A percentile compares a stretch with the other conserved stretches of the same genome.
These are phyloP conservation scores for Hozukius guyotensis DNA, from an alignment of 2,797 vertebrate genomes.

Conservation along the genomic window DNA sequence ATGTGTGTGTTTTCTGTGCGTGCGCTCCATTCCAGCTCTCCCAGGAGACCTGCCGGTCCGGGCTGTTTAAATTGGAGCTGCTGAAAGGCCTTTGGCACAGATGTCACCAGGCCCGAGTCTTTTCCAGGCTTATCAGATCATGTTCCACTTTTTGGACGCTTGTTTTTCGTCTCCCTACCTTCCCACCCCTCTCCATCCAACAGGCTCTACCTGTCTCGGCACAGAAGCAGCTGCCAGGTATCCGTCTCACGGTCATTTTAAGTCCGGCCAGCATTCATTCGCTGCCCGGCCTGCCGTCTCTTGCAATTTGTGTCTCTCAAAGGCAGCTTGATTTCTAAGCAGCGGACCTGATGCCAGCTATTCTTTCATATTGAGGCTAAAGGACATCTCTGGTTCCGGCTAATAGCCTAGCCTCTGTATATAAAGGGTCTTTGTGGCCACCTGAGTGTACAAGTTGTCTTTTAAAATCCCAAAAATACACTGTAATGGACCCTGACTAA, in stretches of 20 bases:
- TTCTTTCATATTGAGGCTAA: conserved; percentile 66
- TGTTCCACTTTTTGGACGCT: conserved; percentile 85
- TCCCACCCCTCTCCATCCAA: conserved; percentile 37
- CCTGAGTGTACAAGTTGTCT: conserved; percentile 55
- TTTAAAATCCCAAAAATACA: conserved; percentile 48
- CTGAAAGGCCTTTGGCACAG: conserved; percentile 85
- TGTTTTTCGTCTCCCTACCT: conserved; percentile 45
- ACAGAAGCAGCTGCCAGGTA: conserved; percentile 77
- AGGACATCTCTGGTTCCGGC: conserved; percentile 63
- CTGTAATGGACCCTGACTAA: conserved; percentile 46
- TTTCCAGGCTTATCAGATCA: conserved; percentile 88
- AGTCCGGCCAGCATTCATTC: conserved; percentile 77
- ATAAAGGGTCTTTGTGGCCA: conserved; percentile 76
- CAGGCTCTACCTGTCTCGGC: conserved; percentile 68
- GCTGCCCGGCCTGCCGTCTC: conserved; percentile 48
- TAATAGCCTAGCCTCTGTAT: conserved; percentile 50
- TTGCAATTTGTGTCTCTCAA: conserved; percentile 69
- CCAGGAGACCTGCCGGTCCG: conserved; percentile 58
- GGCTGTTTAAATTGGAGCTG: conserved; percentile 84
- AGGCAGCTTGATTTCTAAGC: conserved; percentile 66
- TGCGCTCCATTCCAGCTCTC: conserved; percentile 50
- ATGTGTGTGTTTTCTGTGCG: conserved; percentile 13
- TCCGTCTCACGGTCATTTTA: conserved; percentile 71
- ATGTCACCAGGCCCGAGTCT: conserved; percentile 80
- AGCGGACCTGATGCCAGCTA: conserved; percentile 64